phyloP scores from a whole-genome alignment of 1,140 invertebrate genomes.

The Physella acuta region DNA sequence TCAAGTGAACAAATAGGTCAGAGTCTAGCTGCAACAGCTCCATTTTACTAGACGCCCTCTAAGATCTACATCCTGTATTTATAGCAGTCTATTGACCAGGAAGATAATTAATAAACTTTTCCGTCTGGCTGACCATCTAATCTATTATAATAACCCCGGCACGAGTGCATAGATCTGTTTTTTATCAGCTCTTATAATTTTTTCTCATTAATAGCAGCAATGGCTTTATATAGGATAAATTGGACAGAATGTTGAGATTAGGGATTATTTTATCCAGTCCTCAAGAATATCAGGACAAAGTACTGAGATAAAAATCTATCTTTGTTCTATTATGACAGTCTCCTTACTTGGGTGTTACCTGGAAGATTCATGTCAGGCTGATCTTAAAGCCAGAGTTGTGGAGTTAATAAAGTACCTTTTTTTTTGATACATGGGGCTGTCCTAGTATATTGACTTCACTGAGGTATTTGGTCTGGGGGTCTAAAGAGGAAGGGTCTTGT shows the following conservation, averaged over 20 bases:
- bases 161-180: too few relatives aligned
- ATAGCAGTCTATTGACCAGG: too few relatives aligned
- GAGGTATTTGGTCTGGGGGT: conserved; percentile 12
- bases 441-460: background rate
- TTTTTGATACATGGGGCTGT: background rate
- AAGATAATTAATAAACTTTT: too few relatives aligned
- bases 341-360: background rate
- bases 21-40: too few relatives aligned
- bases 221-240: too few relatives aligned
- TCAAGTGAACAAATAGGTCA: background rate
- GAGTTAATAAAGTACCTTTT: background rate
- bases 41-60: too few relatives aligned
- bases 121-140: too few relatives aligned
- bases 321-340: background rate
- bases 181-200: too few relatives aligned
- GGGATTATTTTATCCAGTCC: background rate
- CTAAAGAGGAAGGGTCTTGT: conserved; percentile 4
- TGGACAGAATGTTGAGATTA: too few relatives aligned
- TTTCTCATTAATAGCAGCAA: too few relatives aligned
- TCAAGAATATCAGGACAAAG: background rate
- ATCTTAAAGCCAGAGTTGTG: background rate
- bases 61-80: too few relatives aligned
- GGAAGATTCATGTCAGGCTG: background rate
- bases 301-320: background rate
- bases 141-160: too few relatives aligned